Evolutionary conservation across 2,113 vertebrate species (phyloP).

Genomic region (Pterocles orientalis): DNA sequence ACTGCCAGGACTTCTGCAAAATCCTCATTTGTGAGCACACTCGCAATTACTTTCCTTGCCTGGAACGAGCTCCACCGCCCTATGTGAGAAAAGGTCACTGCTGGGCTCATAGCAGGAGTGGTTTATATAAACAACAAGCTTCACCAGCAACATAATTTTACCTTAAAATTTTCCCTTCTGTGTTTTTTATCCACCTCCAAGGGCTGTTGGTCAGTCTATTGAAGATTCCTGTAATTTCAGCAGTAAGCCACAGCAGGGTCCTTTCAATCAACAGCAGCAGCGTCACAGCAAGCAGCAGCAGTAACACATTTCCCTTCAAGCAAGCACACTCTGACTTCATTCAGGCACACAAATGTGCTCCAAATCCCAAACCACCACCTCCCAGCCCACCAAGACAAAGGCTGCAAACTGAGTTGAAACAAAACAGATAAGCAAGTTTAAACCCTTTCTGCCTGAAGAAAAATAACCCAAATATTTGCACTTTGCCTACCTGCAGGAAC

Average conservation of each 20-base stretch:
- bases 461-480: neutral
- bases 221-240: constrained; percentile 45
- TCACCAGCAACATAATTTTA: neutral
- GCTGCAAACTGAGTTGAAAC: constrained; percentile 41
- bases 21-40: neutral
- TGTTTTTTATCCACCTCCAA: neutral
- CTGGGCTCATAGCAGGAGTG: neutral
- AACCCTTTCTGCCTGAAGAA: neutral
- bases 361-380: constrained; percentile 22
- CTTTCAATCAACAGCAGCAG: constrained; percentile 45
- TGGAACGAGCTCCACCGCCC: neutral
- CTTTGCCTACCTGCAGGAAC: neutral
- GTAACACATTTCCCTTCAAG: constrained; percentile 30
- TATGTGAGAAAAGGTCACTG: neutral
- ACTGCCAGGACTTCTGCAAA: neutral
- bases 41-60: neutral
- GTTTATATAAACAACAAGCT: neutral
- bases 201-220: neutral
- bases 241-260: constrained; percentile 50
- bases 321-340: constrained; percentile 8
- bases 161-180: constrained; percentile 6
- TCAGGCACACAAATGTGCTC: constrained; percentile 24
- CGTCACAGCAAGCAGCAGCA: constrained; percentile 22
- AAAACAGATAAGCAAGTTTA: constrained; percentile 35
- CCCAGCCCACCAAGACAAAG: constrained; percentile 45